Percentiles rank a stretch among this genome's conserved stretches.
Evolutionary conservation across 2,113 vertebrate genomes (phyloP).

Genomic region (Amblyornis subalaris): DNA sequence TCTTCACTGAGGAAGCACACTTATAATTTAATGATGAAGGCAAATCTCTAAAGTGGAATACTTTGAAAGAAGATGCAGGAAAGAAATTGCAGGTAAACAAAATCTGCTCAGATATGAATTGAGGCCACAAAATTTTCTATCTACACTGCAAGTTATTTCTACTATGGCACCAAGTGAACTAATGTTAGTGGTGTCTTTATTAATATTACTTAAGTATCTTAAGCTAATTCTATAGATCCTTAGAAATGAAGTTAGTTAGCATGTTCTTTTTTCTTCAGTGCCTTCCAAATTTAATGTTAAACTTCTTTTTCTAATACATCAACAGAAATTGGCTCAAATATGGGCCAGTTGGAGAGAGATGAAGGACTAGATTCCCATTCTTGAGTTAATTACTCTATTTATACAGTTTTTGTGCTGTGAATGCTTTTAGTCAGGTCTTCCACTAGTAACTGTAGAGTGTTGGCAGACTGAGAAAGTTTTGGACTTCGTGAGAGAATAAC

Average conservation of each 20-base stretch:
- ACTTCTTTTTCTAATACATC: not conserved
- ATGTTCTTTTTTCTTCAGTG: not conserved
- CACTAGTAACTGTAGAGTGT: not conserved
- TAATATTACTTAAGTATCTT: not conserved
- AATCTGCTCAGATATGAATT: conserved; percentile 16
- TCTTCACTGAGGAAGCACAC: not conserved
- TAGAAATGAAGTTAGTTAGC: not conserved
- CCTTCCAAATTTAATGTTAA: not conserved
- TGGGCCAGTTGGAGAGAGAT: not conserved
- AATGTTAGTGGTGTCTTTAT: not conserved
- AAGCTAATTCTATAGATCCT: not conserved
- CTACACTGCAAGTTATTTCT: not conserved
- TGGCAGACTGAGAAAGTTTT: not conserved
- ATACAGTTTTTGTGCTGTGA: not conserved
- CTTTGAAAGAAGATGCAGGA: not conserved
- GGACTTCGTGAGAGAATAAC: not conserved
- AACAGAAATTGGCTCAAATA: not conserved
- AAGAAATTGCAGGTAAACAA: not conserved
- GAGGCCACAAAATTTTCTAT: not conserved
- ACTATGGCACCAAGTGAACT: not conserved
- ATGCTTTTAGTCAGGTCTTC: not conserved
- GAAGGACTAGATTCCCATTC: not conserved
- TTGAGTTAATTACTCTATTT: not conserved
- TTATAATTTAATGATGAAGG: not conserved
- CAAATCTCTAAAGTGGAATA: not conserved